Base-by-base conservation (phyloP, 2,113 vertebrate species). In the Sylvietta virens region DNA sequence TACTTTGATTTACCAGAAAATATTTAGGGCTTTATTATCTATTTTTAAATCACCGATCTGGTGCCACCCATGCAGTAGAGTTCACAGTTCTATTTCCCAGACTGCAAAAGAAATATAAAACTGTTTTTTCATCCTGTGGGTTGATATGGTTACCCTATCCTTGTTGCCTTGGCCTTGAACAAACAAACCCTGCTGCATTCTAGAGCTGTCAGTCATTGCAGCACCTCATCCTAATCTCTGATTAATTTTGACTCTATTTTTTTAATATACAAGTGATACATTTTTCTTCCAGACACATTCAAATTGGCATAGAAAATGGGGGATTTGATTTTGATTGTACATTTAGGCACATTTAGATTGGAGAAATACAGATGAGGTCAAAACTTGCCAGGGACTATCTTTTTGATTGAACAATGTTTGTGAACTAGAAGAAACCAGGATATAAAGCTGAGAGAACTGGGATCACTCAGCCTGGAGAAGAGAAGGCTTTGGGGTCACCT, bases 61-160 rank as follows among this genome's bases (percentile, higher is more conserved):
- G 20, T 40, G 37, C 53, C 54, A 80, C n/a, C 31, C 44, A 48
- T 1, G 0, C 4, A 47, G 45, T 11, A 61, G 1, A 70, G 42
- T 64, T 81, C 24, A 27, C 50, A 51, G 67, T 22, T 91, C 53
- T 39, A 11, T 47, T 77, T 91, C 81, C 45, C 45, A 57, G 64
- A 35, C 47, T 77, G 67, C 27, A 72, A 50, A 80, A 86, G 35
- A 91, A 82, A 72, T 14, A 58, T 1, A 56, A 56, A 88, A 19
- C 39, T 21, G 9, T 16, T 80, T 74, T 47, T 71, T 8, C 37
- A 40, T 54, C 48, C 40, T 65, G 8, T 30, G 22, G 45, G 35
- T 44, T 58, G 26, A 31, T 31, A 65, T 18, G n/a, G 24, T 35
- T 81, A 51, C 65, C 21, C 54, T 26, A 24, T 6, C 45, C n/a